Conservation (phyloP, 2,797 vertebrate species). For the Chaenodraco wilsoni region DNA sequence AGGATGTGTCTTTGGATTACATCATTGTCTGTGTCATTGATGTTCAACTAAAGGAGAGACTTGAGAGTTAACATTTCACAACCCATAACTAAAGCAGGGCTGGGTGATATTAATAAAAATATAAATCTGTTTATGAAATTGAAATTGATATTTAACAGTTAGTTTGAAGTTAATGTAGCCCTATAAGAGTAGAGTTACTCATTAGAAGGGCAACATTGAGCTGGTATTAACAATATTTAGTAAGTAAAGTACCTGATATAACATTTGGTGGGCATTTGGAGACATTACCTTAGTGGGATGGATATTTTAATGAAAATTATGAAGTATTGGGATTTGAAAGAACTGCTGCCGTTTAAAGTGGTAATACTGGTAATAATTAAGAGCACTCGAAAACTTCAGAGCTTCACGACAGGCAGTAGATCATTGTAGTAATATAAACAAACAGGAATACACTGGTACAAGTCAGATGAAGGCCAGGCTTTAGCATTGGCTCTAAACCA, state of each 20-base stretch:
- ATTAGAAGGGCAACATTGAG: background rate
- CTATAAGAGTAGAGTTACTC: background rate
- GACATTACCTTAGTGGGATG: background rate
- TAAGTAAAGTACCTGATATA: background rate
- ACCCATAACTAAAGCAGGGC: background rate
- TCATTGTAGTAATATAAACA: background rate
- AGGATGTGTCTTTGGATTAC: slow-evolving; percentile 11
- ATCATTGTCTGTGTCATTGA: slow-evolving; percentile 5
- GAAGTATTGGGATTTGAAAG: background rate
- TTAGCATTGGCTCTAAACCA: background rate
- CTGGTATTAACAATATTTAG: background rate
- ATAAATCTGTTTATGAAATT: background rate
- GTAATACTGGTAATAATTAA: background rate
- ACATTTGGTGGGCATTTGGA: background rate
- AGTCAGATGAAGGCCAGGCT: slow-evolving; percentile 6
- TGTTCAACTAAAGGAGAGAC: background rate
- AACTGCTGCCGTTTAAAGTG: background rate
- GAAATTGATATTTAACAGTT: background rate
- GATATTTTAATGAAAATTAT: background rate
- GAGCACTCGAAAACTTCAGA: background rate
- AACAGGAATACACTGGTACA: background rate
- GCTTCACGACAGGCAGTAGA: background rate
- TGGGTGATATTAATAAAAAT: background rate
- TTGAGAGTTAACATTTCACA: background rate
- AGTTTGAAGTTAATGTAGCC: background rate